A percentile compares a stretch with the other conserved stretches of the same genome.
phyloP scores from a whole-genome alignment of 1,140 invertebrate genomes.

The Platorchestia sp. region DNA sequence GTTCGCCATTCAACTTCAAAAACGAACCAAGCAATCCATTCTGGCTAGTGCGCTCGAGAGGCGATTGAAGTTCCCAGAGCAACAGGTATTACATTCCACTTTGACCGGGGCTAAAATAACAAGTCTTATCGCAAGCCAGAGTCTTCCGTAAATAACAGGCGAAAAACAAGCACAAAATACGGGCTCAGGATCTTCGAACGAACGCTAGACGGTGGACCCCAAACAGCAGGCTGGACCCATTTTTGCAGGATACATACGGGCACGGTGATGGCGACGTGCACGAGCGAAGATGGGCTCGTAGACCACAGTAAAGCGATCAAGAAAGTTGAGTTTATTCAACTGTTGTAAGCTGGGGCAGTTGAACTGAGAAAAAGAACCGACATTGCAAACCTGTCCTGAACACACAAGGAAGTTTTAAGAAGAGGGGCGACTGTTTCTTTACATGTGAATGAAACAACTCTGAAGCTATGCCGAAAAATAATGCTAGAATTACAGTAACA shows the following conservation, averaged over 20 bases:
- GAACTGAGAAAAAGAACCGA: not conserved
- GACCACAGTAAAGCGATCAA: not conserved
- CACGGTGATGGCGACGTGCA: not conserved
- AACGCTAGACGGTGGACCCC: not conserved
- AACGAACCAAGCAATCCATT: constrained; percentile 13
- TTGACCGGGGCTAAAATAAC: not conserved
- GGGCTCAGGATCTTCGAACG: not conserved
- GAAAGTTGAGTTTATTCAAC: not conserved
- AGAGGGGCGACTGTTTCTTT: not conserved
- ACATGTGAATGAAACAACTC: not conserved
- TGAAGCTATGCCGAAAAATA: not conserved
- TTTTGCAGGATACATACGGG: not conserved
- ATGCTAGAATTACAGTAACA: not conserved
- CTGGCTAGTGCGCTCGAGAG: constrained; percentile 22
- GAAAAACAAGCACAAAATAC: constrained; percentile 6
- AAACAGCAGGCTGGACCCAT: not conserved
- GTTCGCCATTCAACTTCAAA: constrained; percentile 26
- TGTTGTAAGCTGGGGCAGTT: not conserved
- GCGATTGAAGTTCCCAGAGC: constrained; percentile 17
- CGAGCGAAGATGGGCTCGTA: not conserved
- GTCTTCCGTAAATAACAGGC: not conserved
- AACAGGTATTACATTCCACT: constrained; percentile 22
- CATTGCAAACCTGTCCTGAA: not conserved
- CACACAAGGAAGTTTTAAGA: not conserved
- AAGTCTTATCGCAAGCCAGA: not conserved